A percentile compares a stretch with the other conserved stretches of the same genome.
phyloP scores from a whole-genome alignment of 2,113 vertebrate genomes.

The Dasypus novemcinctus region DNA sequence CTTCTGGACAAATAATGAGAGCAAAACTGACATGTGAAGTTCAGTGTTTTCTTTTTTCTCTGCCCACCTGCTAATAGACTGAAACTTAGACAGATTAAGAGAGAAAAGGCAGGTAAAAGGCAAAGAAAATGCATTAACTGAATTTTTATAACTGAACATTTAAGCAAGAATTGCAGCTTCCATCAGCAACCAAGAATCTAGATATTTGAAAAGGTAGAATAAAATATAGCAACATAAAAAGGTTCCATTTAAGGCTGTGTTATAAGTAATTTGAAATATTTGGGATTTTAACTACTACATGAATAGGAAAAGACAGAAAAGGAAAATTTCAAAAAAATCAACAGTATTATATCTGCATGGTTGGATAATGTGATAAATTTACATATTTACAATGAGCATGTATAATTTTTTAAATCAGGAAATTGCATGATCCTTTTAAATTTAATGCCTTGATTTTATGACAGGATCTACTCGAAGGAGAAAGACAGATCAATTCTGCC shows the following conservation, averaged over 20 bases:
- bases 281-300: background rate
- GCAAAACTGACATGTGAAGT: background rate
- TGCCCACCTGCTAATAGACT: background rate
- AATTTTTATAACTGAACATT: background rate
- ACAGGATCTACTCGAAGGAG: conserved; percentile 31
- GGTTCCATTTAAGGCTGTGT: background rate
- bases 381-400: background rate
- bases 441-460: conserved; percentile 37
- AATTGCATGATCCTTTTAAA: conserved; percentile 18
- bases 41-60: background rate
- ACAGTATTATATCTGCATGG: background rate
- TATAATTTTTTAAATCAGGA: background rate
- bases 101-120: background rate
- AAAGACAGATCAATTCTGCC: background rate
- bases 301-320: background rate
- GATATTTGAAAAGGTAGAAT: conserved; percentile 15
- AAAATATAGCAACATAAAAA: conserved; percentile 10
- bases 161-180: background rate
- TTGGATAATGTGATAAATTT: background rate
- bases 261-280: background rate
- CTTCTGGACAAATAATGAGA: background rate
- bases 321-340: background rate
- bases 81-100: background rate
- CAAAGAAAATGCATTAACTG: background rate
- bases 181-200: background rate